These are phyloP conservation scores for Lutraria rhynchaena DNA, from an alignment of 1,140 invertebrate genomes.

Conservation along the genomic window DNA sequence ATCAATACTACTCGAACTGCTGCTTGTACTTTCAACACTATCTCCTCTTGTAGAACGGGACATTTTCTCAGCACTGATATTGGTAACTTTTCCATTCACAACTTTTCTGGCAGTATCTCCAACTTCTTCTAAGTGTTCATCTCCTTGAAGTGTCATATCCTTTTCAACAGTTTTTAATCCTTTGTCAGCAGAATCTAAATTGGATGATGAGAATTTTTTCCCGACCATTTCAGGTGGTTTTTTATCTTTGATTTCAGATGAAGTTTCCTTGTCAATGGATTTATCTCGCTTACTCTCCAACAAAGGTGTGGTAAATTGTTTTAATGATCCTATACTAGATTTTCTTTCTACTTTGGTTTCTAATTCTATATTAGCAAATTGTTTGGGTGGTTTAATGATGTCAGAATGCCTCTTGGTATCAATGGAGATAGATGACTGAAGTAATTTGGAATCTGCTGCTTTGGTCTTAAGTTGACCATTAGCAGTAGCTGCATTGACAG, in stretches of 20 bases:
- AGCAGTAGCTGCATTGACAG: conserved; percentile 48
- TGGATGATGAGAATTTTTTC: conserved; percentile 45
- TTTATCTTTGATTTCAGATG: conserved; percentile 12
- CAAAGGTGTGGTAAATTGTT: conserved; percentile 57
- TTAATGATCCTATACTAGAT: conserved; percentile 55
- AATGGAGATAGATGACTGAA: conserved; percentile 9
- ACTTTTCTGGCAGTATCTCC: conserved; percentile 30
- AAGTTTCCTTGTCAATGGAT: conserved; percentile 16
- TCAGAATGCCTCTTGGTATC: conserved; percentile 23
- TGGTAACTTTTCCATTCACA: conserved; percentile 41
- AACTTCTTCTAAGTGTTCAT: conserved; percentile 4
- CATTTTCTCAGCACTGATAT: conserved; percentile 45
- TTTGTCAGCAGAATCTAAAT: conserved; percentile 36
- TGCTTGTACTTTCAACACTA: conserved; percentile 55
- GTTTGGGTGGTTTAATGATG: conserved; percentile 57
- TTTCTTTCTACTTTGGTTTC: conserved; percentile 57
- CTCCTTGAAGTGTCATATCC: conserved; percentile 37
- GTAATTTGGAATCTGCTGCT: conserved; percentile 2
- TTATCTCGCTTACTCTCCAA: conserved; percentile 53
- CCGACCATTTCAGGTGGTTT: conserved; percentile 32
- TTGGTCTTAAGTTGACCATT: conserved; percentile 54
- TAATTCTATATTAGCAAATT: conserved; percentile 56
- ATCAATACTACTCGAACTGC: conserved; percentile 63
- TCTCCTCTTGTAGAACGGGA: conserved; percentile 2
- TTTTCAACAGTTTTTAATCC: conserved; percentile 31